Conservation (phyloP, 2,797 vertebrate genomes). For the Tragelaphus eurycerus region DNA sequence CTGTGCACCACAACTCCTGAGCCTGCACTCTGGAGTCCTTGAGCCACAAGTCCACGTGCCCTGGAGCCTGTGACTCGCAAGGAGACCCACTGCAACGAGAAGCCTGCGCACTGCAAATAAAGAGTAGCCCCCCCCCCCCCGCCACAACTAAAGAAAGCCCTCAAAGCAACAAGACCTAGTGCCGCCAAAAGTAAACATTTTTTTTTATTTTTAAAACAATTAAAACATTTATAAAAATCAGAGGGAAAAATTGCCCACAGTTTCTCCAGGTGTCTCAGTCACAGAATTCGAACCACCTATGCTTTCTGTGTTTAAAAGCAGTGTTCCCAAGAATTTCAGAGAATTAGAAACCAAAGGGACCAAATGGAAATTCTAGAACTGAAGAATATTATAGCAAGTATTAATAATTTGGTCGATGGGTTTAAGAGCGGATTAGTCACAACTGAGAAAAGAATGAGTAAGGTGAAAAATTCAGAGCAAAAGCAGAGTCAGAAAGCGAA, state of each 20-base stretch:
- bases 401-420: neutral
- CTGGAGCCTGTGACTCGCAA: neutral
- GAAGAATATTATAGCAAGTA: neutral
- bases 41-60: neutral
- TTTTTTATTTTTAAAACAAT: neutral
- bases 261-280: neutral
- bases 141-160: neutral
- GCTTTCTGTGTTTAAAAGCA: neutral
- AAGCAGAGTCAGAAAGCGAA: neutral
- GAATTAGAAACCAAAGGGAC: neutral
- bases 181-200: neutral
- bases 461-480: neutral
- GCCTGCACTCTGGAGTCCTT: neutral
- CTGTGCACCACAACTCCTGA: neutral
- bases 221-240: neutral
- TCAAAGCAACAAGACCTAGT: neutral
- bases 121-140: neutral
- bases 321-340: neutral
- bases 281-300: neutral
- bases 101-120: neutral
- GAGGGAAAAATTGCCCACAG: neutral
- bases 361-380: slow-evolving; percentile 15
- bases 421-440: neutral
- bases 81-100: neutral
- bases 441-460: neutral